A percentile compares a stretch with the other conserved stretches of the same genome.
Conservation (phyloP, 2,113 vertebrate species). For the Oenanthe melanoleuca region DNA sequence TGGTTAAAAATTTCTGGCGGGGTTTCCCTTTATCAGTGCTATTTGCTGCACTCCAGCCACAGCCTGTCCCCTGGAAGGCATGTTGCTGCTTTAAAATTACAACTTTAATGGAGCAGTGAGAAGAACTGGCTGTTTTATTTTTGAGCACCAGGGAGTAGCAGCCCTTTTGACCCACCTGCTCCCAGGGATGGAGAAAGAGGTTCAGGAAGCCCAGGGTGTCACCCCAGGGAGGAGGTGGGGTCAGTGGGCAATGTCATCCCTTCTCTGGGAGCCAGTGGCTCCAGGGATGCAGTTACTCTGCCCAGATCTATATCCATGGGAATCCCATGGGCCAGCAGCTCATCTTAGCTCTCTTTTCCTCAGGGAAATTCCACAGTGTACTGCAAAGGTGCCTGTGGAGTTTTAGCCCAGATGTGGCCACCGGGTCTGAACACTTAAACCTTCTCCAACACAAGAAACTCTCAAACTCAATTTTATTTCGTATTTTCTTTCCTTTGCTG, state of each 20-base stretch:
- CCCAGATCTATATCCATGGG: background rate
- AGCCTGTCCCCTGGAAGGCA: background rate
- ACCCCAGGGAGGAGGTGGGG: background rate
- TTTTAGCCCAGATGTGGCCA: background rate
- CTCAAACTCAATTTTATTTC: background rate
- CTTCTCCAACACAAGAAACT: background rate
- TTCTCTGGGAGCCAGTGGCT: rapidly evolving
- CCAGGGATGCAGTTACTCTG: background rate
- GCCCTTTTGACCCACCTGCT: background rate
- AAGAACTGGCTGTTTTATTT: background rate
- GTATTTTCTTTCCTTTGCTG: background rate
- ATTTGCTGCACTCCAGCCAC: background rate
- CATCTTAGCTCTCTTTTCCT: background rate
- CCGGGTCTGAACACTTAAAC: background rate
- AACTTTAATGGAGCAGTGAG: background rate
- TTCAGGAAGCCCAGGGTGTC: background rate
- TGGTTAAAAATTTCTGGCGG: slow-evolving; percentile 1
- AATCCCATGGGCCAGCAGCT: background rate
- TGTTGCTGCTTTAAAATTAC: slow-evolving; percentile 31
- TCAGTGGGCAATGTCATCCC: background rate
- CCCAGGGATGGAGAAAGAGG: background rate
- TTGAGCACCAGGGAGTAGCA: background rate
- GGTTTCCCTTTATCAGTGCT: slow-evolving; percentile 15
- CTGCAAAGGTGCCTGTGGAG: rapidly evolving
- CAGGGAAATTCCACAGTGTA: rapidly evolving